Evolutionary conservation across 1,140 invertebrate species (phyloP), one percentile per base, ranked within the genome.

Genomic region (Drosophila eugracilis): DNA sequence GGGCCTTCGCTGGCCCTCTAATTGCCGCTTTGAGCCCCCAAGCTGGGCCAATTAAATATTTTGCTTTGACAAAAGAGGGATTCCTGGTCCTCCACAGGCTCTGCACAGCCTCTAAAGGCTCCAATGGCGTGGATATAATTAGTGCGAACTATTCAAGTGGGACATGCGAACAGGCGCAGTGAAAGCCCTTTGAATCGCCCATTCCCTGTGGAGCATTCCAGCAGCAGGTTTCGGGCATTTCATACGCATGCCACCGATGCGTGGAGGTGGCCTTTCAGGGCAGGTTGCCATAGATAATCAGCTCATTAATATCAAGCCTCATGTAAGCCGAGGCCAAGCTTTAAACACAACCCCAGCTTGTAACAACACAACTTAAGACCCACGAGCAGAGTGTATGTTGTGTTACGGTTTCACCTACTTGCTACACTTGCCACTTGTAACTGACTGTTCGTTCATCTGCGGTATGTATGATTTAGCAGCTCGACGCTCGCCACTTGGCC

Each of bases 401-500:
- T n/a, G 41, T 24, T 42, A 34, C 17, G 12, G 19, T 17, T 17
- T 32, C 59, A 50, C 44, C 45, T 52, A 32, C 22, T 44, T 36
- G 14, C 17, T 24, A 37, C 66, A 72, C 47, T 36, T 72, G 65
- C 50, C 52, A 53, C 34, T 32, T 39, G 53, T 54, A 41, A 49
- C 26, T 55, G 21, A 57, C 24, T 58, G 52, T 59, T 32, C 36
- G 24, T 41, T 52, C 72, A 36, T 74, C 39, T 67, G 69, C 39
- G 55, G 53, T 62, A 39, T 81, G 58, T 62, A 70, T 85, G 78
- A 81, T 81, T 85, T 88, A 78, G 53, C 69, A 69, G 67, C 49
- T 74, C 60, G 74, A 88, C 77, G 47, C 73, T 77, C 47, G 57
- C 37, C 58, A 74, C 77, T 78, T 81, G 83, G 83, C 78, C 83